Base-by-base conservation (phyloP, 2,797 vertebrate genomes). In the Ispidina picta region DNA sequence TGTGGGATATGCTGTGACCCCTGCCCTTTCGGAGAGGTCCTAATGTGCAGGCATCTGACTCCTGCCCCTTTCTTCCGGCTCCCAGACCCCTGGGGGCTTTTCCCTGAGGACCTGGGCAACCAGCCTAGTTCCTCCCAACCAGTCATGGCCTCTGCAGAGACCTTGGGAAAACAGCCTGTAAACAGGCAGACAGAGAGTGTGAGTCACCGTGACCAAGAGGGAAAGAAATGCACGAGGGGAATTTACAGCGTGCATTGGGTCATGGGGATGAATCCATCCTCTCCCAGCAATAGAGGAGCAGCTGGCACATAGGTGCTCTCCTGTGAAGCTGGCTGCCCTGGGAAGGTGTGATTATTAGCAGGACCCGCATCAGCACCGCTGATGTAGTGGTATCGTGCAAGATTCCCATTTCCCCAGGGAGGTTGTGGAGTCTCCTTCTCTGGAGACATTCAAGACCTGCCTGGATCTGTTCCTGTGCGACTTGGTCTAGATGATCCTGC, bases 81-180 rank as follows among this genome's bases (percentile, higher is more conserved):
- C 82, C 70, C 76, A 83, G 55, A 87, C 66, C 52, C 85, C 35
- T 11, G 2, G 56, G 74, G 92, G 69, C 58, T 75, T 94, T 91
- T 88, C 86, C 84, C 70, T 6, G 15, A 83, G 65, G 71, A 71
- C 75, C 39, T 43, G 70, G 82, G 89, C 62, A 6, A 73, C 46
- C 58, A 86, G 77, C 91, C 74, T 55, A 43, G 71, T 84, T 90
- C 76, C 33, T 92, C 90, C 84, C 51, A 15, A 12, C 54, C 4
- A 35, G 79, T 90, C 80, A 6, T 58, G 84, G 92, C 83, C 44
- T 94, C 77, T 4, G 0, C 60, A 22, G 85, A 49, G 77, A 37
- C 83, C 68, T 88, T 94, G 94, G 89, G 87, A 95, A 93, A 92
- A 66, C 66, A 73, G 89, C 39, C 80, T 72, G 80, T 95, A 89